phyloP scores from a whole-genome alignment of 2,888 invertebrate genomes.

The Caenorhabditis panamensis region DNA sequence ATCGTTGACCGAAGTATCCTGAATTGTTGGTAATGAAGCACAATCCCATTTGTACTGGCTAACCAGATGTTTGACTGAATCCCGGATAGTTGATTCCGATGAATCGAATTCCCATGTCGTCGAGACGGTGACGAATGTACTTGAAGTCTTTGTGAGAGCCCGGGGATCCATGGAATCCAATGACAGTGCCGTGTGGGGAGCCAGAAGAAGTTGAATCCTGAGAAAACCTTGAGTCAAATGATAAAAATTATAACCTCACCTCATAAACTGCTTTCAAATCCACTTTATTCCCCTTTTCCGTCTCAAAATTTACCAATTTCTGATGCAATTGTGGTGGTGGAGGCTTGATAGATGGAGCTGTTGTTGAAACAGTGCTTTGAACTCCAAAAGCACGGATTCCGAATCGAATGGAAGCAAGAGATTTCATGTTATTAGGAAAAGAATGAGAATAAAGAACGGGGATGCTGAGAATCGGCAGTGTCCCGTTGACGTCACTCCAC shows the following conservation, averaged over 20 bases:
- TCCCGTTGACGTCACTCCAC: too few species aligned
- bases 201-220: slow-evolving; percentile 67
- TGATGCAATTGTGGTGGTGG: slow-evolving; percentile 15
- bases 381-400: neutral
- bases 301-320: slow-evolving; percentile 37
- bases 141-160: slow-evolving; percentile 74
- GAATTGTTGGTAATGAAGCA: neutral
- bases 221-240: neutral
- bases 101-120: slow-evolving; percentile 63
- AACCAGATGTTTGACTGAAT: slow-evolving; percentile 43
- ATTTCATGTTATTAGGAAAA: neutral
- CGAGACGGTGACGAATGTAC: slow-evolving; percentile 63
- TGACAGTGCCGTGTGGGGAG: slow-evolving; percentile 64
- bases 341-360: too few species aligned
- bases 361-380: neutral
- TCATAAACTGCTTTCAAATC: slow-evolving; percentile 51
- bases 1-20: slow-evolving; percentile 48
- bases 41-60: slow-evolving; percentile 5
- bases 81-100: slow-evolving; percentile 75
- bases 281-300: slow-evolving; percentile 24
- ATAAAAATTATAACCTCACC: slow-evolving; percentile 5
- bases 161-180: slow-evolving; percentile 69
- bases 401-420: neutral
- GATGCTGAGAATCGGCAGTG: neutral
- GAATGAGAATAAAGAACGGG: slow-evolving; percentile 6